Conservation (phyloP, 2,888 invertebrate species). For the Cactoblastis cactorum region DNA sequence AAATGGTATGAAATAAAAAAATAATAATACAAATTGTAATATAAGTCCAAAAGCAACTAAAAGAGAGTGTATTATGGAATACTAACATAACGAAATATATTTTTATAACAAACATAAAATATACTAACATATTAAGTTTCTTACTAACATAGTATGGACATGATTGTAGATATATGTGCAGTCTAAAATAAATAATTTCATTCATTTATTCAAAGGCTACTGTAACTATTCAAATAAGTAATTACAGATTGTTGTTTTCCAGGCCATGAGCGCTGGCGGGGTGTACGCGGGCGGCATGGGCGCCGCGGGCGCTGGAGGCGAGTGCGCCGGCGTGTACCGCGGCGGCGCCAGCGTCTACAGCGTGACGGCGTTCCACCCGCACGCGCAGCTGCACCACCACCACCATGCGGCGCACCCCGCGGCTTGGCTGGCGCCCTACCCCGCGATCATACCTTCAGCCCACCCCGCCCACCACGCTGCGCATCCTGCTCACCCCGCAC, state of each 20-base stretch:
- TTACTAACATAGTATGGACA: too few relatives aligned
- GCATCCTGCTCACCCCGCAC: slow-evolving; percentile 61
- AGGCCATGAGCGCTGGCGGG: slow-evolving; percentile 70
- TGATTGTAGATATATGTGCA: too few relatives aligned
- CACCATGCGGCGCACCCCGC: slow-evolving; percentile 66
- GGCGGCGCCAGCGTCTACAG: slow-evolving; percentile 66
- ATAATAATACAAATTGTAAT: too few relatives aligned
- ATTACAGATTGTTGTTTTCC: not conserved
- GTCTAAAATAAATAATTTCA: too few relatives aligned
- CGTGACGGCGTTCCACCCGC: slow-evolving; percentile 67
- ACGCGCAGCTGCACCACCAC: slow-evolving; percentile 67
- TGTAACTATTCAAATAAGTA: too few relatives aligned
- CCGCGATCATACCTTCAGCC: slow-evolving; percentile 61
- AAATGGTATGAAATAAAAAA: too few relatives aligned
- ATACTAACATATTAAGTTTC: too few relatives aligned
- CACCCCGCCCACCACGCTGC: slow-evolving; percentile 58
- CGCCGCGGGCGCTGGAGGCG: slow-evolving; percentile 53
- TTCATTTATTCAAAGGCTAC: too few relatives aligned
- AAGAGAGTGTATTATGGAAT: too few relatives aligned
- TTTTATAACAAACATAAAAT: too few relatives aligned
- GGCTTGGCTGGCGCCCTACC: slow-evolving; percentile 72
- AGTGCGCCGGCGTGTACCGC: slow-evolving; percentile 68
- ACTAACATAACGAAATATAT: too few relatives aligned
- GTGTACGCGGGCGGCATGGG: slow-evolving; percentile 63
- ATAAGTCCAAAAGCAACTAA: too few relatives aligned